These are phyloP conservation scores for Penelope pileata DNA, from an alignment of 2,113 vertebrate species.

Conservation along the genomic window DNA sequence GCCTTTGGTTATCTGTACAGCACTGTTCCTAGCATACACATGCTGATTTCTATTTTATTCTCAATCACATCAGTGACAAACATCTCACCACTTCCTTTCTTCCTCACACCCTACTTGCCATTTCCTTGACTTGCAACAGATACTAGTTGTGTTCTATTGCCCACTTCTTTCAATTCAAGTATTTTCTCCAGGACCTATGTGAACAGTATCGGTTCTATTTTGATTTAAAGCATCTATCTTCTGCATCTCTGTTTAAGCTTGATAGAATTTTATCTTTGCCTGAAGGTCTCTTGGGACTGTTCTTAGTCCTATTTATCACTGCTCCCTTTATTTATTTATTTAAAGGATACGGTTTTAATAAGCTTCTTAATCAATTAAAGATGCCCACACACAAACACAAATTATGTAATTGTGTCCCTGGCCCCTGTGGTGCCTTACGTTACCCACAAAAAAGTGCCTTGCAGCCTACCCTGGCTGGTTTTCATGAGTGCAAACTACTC, in stretches of 20 bases:
- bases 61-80: not conserved
- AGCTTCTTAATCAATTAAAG: not conserved
- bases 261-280: not conserved
- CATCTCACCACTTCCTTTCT: not conserved
- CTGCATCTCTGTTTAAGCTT: no score
- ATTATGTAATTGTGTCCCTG: not conserved
- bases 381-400: not conserved
- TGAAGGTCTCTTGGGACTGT: not conserved
- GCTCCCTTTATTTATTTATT: not conserved
- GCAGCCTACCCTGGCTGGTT: not conserved
- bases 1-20: not conserved
- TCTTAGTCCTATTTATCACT: not conserved
- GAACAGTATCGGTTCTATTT: not conserved
- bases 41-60: not conserved
- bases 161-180: not conserved
- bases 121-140: no score
- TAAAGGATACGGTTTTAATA: not conserved
- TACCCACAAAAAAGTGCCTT: not conserved
- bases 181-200: not conserved
- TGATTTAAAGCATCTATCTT: not conserved
- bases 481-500: not conserved
- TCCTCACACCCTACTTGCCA: not conserved
- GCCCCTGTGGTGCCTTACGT: not conserved
- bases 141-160: not conserved
- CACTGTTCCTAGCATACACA: not conserved